A percentile compares a stretch with the other conserved stretches of the same genome.
Conservation (phyloP, 2,113 vertebrate genomes). For the Seriola rivoliana region DNA sequence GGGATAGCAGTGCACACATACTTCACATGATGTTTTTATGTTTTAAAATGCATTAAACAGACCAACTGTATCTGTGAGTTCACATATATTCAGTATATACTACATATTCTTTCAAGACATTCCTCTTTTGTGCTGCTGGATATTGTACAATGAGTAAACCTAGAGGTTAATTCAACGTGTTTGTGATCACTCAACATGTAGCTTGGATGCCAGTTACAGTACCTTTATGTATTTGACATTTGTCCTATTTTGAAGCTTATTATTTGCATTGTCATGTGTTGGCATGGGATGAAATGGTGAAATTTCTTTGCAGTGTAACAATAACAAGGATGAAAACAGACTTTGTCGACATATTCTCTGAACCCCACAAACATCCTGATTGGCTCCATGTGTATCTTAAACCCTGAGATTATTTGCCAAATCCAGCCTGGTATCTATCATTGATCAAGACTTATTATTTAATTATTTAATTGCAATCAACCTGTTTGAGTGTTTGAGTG, state of each 20-base stretch:
- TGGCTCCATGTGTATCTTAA: background rate
- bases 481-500: slow-evolving; percentile 16
- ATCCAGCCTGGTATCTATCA: background rate
- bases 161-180: background rate
- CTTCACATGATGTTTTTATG: background rate
- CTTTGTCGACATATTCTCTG: background rate
- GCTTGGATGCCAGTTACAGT: background rate
- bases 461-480: background rate
- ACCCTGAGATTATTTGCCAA: slow-evolving; percentile 47
- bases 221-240: background rate
- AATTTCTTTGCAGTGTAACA: slow-evolving; percentile 10
- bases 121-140: background rate
- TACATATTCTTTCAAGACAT: background rate
- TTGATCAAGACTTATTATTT: background rate
- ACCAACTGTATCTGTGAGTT: background rate
- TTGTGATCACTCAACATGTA: background rate
- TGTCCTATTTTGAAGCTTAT: background rate
- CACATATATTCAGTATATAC: background rate
- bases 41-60: background rate
- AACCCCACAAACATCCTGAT: slow-evolving; percentile 3
- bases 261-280: background rate
- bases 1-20: background rate
- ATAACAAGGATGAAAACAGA: slow-evolving; percentile 3
- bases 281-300: background rate
- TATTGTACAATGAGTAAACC: background rate